phyloP scores from a whole-genome alignment of 2,113 vertebrate genomes.

The Agelaius tricolor region DNA sequence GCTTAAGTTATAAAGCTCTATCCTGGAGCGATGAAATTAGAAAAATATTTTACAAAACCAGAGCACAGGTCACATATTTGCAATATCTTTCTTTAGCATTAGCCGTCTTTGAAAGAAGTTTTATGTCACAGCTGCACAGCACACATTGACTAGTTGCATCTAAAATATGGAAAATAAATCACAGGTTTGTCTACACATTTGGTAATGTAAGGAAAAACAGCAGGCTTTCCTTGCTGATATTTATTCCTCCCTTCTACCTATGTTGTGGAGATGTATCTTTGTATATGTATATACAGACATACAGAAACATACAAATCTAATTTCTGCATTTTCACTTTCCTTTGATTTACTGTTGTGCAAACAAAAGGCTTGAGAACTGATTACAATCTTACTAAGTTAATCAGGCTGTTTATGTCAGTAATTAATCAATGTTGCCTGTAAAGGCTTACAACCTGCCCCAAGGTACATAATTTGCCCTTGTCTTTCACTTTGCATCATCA shows the following conservation, averaged over 20 bases:
- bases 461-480: conserved; percentile 29
- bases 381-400: conserved; percentile 39
- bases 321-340: conserved; percentile 26
- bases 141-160: background rate
- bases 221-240: background rate
- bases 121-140: conserved; percentile 59
- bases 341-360: conserved; percentile 57
- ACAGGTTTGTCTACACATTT: background rate
- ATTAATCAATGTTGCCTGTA: conserved; percentile 54
- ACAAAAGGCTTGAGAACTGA: conserved; percentile 45
- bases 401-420: conserved; percentile 44
- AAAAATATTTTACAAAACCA: conserved; percentile 43
- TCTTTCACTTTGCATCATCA: conserved; percentile 9
- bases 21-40: conserved; percentile 15
- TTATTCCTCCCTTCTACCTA: background rate
- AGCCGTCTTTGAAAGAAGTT: conserved; percentile 21
- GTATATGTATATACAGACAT: background rate
- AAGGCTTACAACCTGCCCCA: conserved; percentile 12
- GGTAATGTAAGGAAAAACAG: background rate
- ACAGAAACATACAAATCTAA: conserved; percentile 4
- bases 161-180: conserved; percentile 28
- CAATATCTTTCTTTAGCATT: background rate
- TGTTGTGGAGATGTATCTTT: background rate
- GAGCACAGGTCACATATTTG: conserved; percentile 9
- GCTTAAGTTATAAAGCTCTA: conserved; percentile 46